Evolutionary conservation across 2,113 vertebrate species (phyloP).

Genomic region (Apaloderma vittatum): DNA sequence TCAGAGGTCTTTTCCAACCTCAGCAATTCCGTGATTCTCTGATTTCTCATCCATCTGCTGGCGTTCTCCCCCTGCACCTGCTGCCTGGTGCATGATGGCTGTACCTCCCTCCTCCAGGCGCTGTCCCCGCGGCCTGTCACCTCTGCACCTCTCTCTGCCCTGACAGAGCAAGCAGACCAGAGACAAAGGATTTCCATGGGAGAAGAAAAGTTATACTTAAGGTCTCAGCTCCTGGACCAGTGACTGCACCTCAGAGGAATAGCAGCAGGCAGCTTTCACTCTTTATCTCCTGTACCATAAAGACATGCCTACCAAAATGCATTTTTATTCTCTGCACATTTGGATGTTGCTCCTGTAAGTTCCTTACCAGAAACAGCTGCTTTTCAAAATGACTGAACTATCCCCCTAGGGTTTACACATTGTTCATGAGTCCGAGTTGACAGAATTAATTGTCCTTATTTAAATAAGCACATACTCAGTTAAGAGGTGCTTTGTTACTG

Average conservation of each 20-base stretch:
- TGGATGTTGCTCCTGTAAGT: background rate
- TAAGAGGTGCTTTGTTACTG: background rate
- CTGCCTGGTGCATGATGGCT: rapidly evolving
- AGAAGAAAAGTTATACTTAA: background rate
- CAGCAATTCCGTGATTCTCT: too few species aligned
- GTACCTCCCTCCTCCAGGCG: background rate
- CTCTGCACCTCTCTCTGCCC: background rate
- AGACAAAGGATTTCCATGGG: background rate
- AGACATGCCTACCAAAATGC: background rate
- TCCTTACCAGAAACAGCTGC: background rate
- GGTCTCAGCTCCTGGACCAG: rapidly evolving
- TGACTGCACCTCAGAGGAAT: background rate
- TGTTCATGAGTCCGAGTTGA: background rate
- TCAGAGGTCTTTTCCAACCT: too few species aligned
- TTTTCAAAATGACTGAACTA: background rate
- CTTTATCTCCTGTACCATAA: background rate
- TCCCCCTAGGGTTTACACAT: rapidly evolving
- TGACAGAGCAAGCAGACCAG: background rate
- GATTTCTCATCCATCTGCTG: background rate
- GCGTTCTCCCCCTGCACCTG: background rate
- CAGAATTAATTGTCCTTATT: background rate
- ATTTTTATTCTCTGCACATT: background rate
- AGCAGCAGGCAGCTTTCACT: background rate
- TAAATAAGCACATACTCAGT: background rate
- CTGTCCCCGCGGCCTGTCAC: background rate